phyloP scores from a whole-genome alignment of 2,797 vertebrate genomes.

The Miichthys miiuy region DNA sequence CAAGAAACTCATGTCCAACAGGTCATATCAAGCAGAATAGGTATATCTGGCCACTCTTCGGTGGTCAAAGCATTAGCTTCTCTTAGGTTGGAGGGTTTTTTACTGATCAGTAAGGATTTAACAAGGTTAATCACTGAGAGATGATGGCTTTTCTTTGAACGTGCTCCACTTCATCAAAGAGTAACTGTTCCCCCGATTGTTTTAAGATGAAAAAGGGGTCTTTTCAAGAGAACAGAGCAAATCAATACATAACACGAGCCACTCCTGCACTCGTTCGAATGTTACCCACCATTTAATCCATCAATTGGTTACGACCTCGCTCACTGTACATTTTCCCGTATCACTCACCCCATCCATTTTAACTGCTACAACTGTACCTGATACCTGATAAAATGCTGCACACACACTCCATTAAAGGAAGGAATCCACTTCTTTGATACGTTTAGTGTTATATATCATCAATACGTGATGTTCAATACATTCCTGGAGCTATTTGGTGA shows the following conservation, averaged over 20 bases:
- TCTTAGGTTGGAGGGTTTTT: no score
- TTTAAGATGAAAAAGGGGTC: constrained; percentile 21
- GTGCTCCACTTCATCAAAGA: constrained; percentile 20
- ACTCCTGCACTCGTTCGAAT: constrained; percentile 6
- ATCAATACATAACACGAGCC: constrained; percentile 52
- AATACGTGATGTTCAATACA: constrained; percentile 19
- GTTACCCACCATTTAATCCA: constrained; percentile 42
- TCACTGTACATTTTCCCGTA: constrained; percentile 13
- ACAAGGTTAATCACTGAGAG: constrained; percentile 20
- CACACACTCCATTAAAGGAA: constrained; percentile 51
- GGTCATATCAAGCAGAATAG: not conserved
- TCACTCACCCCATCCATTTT: constrained; percentile 19
- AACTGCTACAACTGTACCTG: not conserved
- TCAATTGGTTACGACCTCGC: constrained; percentile 41
- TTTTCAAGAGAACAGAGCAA: constrained; percentile 38
- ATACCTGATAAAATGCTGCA: constrained; percentile 29
- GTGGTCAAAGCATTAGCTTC: not conserved
- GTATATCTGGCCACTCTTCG: not conserved
- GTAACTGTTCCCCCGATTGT: not conserved
- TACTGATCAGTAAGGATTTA: constrained; percentile 10
- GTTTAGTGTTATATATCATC: constrained; percentile 47
- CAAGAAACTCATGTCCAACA: not conserved
- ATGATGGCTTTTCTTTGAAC: constrained; percentile 8
- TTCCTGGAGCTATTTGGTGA: constrained; percentile 52
- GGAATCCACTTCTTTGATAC: constrained; percentile 33